Evolutionary conservation across 2,888 invertebrate genomes (phyloP).

Genomic region (Plebejus argus): DNA sequence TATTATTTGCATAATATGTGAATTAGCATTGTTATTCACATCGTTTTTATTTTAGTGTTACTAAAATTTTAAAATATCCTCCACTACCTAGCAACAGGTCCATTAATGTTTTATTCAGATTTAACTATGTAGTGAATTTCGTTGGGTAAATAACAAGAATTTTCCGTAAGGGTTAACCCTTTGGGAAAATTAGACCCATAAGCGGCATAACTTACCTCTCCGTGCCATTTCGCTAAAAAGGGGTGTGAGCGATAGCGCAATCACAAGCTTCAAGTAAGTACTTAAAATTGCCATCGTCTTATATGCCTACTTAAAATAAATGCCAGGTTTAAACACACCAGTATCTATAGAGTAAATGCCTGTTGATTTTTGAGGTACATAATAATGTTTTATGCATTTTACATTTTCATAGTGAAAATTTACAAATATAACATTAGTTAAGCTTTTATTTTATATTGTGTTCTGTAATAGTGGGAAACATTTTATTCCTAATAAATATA

Average conservation of each 20-base stretch:
- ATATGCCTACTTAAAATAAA: neutral
- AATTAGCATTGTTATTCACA: too few relatives aligned
- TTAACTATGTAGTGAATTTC: slow-evolving; percentile 13
- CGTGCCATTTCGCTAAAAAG: neutral
- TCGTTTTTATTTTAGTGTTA: too few relatives aligned
- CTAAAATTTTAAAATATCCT: neutral
- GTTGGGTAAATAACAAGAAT: neutral
- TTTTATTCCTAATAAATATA: too few relatives aligned
- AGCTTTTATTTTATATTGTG: too few relatives aligned
- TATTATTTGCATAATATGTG: too few relatives aligned
- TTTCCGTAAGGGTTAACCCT: slow-evolving; percentile 22
- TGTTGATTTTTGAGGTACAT: neutral
- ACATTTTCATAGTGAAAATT: too few relatives aligned
- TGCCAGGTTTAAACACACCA: neutral
- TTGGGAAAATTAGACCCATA: slow-evolving; percentile 19
- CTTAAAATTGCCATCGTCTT: slow-evolving; percentile 35
- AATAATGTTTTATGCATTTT: neutral
- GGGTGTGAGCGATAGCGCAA: slow-evolving; percentile 2
- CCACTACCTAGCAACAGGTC: neutral
- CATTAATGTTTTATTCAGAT: neutral
- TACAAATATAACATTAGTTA: too few relatives aligned
- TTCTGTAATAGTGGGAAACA: too few relatives aligned
- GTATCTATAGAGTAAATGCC: neutral
- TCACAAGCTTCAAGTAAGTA: neutral
- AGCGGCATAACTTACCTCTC: slow-evolving; percentile 12